Evolutionary conservation across 2,113 vertebrate species (phyloP), one percentile per base, ranked within the genome.

Genomic region (Clarias gariepinus): DNA sequence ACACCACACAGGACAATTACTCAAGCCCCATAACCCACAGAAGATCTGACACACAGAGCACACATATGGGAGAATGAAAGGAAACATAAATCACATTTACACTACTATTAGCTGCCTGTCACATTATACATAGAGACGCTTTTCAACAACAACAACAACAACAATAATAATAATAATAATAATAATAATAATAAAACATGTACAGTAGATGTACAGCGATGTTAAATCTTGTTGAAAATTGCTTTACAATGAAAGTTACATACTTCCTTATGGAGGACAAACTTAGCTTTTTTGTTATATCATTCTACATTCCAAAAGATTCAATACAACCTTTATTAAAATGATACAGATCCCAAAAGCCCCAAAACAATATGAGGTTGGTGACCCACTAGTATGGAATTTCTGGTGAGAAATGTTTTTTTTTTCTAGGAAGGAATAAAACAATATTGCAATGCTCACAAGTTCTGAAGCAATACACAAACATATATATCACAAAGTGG

Each of bases 31-130:
- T 68, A 77, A 77, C 69, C 81, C 23, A 58, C n/a, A 30, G 47
- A 83, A 66, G 28, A 64, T 53, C 64, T 25, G 71, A 47, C 74
- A 86, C 81, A 83, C 61, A 78, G 28, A 77, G 25, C 36, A n/a
- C 71, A 55, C 81, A 83, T 83, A 74, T 61, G 68, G 52, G 81
- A 78, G 61, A 68, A 78, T 57, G 58, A 63, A 21, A 76, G 58
- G 47, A 19, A 61, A 87, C 86, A 83, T 87, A 83, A 83, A 87
- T 87, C 81, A 87, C 52, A 57, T 74, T 87, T 78, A 87, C 81
- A 83, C 30, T 47, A 83, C 68, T 83, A 87, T 81, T 68, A 77
- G 61, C 52, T 63, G 18, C 71, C 81, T 28, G 68, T 87, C 86
- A 83, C 30, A 1, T 57, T 68, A 78, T 63, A 68, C 73, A 77